Conservation (phyloP, 2,888 invertebrate genomes). For the Idaea biselata region DNA sequence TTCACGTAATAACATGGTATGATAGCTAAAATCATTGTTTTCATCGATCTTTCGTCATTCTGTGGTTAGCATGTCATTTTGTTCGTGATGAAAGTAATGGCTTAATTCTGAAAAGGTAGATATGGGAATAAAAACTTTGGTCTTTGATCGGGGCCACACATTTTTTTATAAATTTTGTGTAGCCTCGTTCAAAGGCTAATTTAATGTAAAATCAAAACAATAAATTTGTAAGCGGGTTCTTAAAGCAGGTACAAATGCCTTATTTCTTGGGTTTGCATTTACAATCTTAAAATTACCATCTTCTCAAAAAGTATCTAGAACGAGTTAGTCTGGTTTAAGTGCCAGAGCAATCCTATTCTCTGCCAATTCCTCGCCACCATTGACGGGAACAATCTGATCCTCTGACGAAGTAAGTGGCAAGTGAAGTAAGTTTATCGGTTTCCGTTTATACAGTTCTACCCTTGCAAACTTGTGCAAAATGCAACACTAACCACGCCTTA, state of each 20-base stretch:
- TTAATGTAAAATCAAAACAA: too few relatives aligned
- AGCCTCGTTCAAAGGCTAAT: too few relatives aligned
- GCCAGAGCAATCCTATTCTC: slow-evolving; percentile 54
- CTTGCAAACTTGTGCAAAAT: slow-evolving; percentile 22
- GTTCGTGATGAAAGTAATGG: slow-evolving; percentile 28
- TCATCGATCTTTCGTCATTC: slow-evolving; percentile 43
- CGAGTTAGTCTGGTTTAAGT: slow-evolving; percentile 33
- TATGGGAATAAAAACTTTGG: background rate
- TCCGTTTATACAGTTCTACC: slow-evolving; percentile 49
- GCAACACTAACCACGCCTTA: slow-evolving; percentile 49
- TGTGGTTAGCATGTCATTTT: slow-evolving; percentile 41
- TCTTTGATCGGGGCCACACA: too few relatives aligned
- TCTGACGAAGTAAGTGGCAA: slow-evolving; percentile 53
- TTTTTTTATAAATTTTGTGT: too few relatives aligned
- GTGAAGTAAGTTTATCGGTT: slow-evolving; percentile 49
- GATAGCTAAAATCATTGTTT: slow-evolving; percentile 46
- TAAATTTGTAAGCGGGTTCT: too few relatives aligned
- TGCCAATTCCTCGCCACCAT: slow-evolving; percentile 50
- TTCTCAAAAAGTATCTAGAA: slow-evolving; percentile 10
- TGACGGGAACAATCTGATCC: slow-evolving; percentile 67
- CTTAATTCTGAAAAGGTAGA: background rate
- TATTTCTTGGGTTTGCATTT: slow-evolving; percentile 14
- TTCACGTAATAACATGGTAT: slow-evolving; percentile 46
- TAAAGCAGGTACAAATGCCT: background rate
- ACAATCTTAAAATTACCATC: background rate